A percentile compares a stretch with the other conserved stretches of the same genome.
Conservation (phyloP, 2,888 invertebrate species). For the Oscheius sp. region DNA sequence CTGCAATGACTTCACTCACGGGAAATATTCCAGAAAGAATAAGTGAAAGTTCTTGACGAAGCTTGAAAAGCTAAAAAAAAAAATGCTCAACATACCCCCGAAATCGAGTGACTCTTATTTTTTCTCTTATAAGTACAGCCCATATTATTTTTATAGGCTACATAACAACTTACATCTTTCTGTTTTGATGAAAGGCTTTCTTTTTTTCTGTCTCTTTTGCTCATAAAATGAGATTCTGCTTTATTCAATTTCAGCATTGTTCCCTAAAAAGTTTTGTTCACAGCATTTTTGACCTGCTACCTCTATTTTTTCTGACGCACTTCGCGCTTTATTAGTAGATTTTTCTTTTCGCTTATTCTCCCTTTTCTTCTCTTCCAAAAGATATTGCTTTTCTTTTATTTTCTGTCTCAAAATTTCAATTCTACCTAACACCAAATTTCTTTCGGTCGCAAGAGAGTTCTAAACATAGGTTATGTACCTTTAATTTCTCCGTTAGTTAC, state of each 20-base stretch:
- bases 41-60: not conserved
- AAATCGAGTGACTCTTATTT: not conserved
- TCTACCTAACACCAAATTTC: too few species aligned
- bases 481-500: slow-evolving; percentile 3
- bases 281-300: not conserved
- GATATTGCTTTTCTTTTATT: not conserved
- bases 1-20: slow-evolving; percentile 11
- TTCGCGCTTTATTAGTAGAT: too few species aligned
- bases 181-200: not conserved
- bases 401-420: not conserved
- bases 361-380: not conserved
- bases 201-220: not conserved
- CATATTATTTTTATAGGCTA: not conserved
- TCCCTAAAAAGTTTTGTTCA: not conserved
- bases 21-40: slow-evolving; percentile 12
- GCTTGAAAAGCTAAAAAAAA: not conserved
- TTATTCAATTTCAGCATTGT: not conserved
- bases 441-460: not conserved
- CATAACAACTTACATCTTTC: not conserved
- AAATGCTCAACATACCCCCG: not conserved
- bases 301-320: not conserved
- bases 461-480: not conserved
- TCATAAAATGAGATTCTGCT: not conserved
- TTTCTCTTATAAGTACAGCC: too few species aligned
- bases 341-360: not conserved